Base-by-base conservation (phyloP, 2,797 vertebrate species). In the Huso huso region DNA sequence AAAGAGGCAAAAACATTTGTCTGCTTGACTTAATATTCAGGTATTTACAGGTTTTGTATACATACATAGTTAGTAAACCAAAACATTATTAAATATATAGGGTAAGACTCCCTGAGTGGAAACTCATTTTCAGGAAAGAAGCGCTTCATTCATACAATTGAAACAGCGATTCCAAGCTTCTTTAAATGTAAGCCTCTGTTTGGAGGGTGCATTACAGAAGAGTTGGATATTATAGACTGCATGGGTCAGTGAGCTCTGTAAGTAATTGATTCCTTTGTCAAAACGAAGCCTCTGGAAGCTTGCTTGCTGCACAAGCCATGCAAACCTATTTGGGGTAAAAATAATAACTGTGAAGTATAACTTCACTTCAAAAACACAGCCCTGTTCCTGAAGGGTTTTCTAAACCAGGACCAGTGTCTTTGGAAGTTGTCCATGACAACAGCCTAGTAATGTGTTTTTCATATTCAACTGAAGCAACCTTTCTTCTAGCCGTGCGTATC, bases 341-440 rank as follows among this genome's bases (percentile, higher is more conserved):
- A 52, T 23, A 23, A 23, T 4, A 23, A 37, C 60, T 4, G 37
- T 15, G 59, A 66, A 12, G 61, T 60, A 64, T 73, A 58, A 70
- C 63, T 62, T 68, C 63, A 68, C 65, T 48, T 53, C 49, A 59
- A 64, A 67, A 62, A 11, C 62, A 49, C 37, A 48, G 9, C 61
- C 61, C 13, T 15, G 53, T 57, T n/a, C 50, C 63, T 58, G 12
- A 37, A 60, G 63, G 57, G 12, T 15, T 10, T 65, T 23, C 52
- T 57, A 61, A 50, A 8, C 10, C 9, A 7, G 63, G 48, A 10
- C 68, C 68, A 62, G 49, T 64, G 23, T 52, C 55, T 6, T 23
- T 66, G 65, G 66, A 50, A 60, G 68, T 18, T 37, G 69, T 66
- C 74, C 64, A 72, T 74, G 74, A 70, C 65, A 73, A 62, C 66